Evolutionary conservation across 2,888 invertebrate species (phyloP), one percentile per base, ranked within the genome.

Genomic region (Omphaloscelis lunosa): DNA sequence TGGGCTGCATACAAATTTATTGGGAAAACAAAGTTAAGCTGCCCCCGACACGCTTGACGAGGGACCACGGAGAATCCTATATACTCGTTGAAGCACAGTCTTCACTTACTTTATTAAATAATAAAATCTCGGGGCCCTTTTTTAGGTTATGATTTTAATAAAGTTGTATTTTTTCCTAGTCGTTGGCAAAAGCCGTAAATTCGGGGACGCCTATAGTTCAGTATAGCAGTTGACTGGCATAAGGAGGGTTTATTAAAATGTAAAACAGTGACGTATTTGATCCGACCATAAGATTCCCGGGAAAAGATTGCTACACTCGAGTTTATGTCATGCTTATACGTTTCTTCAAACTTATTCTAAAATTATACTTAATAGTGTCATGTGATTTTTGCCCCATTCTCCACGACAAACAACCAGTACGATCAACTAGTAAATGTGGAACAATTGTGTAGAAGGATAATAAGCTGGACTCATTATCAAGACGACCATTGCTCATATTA

Each of bases 1-100:
- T 51, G 76, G 80, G 87, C 86, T 86, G 86, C 87, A 82, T 80
- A 88, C 90, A 88, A 89, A 90, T 90, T 90, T 89, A 88, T 86
- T 87, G 85, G 78, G 75, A 75, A 83, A 89, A 91, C 87, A 86
- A 90, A 86, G 89, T 90, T 90, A 89, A 84, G 85, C 88, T 78
- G 75, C 70, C 81, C 75, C 75, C 77, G 72, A 27, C 74, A 65
- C 75, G 78, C 62, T 72, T 88, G 89, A 90, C 89, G 86, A 86
- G 85, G 85, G 86, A 75, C 82, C 79, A 71, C 69, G 61, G 59
- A 73, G 81, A 80, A 76, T 80, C 80, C 77, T 79, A 79, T 78
- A 76, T 79, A 56, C 56, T 56, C n/a, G n/a, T 34, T 34, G 34
- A 56, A 17, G n/a, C 62, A 29, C 39, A 1, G 62, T 15, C 69